Conservation (phyloP, 2,797 vertebrate species). For the Lophotriccus pileatus region DNA sequence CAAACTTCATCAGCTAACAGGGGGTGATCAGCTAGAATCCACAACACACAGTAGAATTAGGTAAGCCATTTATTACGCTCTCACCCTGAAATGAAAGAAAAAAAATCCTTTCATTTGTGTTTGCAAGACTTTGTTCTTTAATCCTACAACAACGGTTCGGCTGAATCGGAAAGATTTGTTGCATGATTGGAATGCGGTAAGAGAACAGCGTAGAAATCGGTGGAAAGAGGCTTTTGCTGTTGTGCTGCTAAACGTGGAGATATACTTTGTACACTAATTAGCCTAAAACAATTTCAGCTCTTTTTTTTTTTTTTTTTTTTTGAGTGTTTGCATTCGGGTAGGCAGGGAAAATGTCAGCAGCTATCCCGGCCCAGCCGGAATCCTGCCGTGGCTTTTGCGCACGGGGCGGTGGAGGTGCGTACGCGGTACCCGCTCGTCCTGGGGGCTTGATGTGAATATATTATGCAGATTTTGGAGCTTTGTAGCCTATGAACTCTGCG, state of each 20-base stretch:
- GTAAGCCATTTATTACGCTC: slow-evolving; percentile 79
- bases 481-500: slow-evolving; percentile 69
- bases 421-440: neutral
- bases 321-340: neutral
- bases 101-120: slow-evolving; percentile 48
- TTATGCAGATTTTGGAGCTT: slow-evolving; percentile 67
- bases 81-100: slow-evolving; percentile 56
- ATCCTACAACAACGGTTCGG: slow-evolving; percentile 66
- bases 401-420: neutral
- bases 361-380: neutral
- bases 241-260: neutral
- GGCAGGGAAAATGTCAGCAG: neutral
- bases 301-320: neutral
- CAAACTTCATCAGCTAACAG: slow-evolving; percentile 88
- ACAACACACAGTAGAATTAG: slow-evolving; percentile 79
- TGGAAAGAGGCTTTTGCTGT: slow-evolving; percentile 23
- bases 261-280: neutral
- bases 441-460: slow-evolving; percentile 47
- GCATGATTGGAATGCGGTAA: slow-evolving; percentile 61
- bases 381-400: neutral
- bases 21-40: slow-evolving; percentile 83
- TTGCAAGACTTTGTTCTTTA: slow-evolving; percentile 66
- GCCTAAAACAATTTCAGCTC: neutral
- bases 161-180: slow-evolving; percentile 59
- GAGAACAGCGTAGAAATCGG: slow-evolving; percentile 39